Percentiles rank a stretch among this genome's conserved stretches.
Evolutionary conservation across 1,140 invertebrate species (phyloP).

Genomic region (Trichonephila inaurata): DNA sequence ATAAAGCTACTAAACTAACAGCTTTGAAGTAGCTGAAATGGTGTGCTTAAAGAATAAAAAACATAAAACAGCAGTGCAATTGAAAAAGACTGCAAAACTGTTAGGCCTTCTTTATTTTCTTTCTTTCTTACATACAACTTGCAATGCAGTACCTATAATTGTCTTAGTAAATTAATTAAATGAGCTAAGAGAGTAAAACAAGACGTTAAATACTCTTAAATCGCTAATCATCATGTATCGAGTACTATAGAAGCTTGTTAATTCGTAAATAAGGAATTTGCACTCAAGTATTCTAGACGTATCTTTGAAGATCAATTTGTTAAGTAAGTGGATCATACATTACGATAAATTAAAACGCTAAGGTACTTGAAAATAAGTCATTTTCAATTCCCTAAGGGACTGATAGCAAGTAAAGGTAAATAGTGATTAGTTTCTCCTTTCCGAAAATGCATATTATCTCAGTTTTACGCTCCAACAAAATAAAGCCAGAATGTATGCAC

Average conservation of each 20-base stretch:
- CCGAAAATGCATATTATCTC: neutral
- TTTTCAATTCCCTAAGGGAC: neutral
- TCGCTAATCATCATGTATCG: neutral
- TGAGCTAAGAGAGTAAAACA: neutral
- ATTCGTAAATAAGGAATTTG: neutral
- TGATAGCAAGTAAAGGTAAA: neutral
- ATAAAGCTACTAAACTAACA: too few relatives aligned
- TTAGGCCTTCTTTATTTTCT: too few relatives aligned
- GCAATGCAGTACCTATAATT: neutral
- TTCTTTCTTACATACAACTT: neutral
- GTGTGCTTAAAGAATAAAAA: too few relatives aligned
- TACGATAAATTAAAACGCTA: neutral
- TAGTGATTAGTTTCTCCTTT: neutral
- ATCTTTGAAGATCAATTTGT: slow-evolving; percentile 3
- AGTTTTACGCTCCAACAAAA: neutral
- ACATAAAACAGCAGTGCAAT: too few relatives aligned
- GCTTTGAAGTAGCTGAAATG: too few relatives aligned
- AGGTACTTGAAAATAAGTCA: neutral
- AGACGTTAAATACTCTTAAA: neutral
- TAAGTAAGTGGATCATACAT: neutral
- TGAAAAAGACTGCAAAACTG: too few relatives aligned
- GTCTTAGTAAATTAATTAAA: neutral
- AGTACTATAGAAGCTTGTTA: neutral
- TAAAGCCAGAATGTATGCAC: neutral
- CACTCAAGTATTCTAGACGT: neutral